phyloP scores from a whole-genome alignment of 2,888 invertebrate genomes.

The Drosophila conformis region DNA sequence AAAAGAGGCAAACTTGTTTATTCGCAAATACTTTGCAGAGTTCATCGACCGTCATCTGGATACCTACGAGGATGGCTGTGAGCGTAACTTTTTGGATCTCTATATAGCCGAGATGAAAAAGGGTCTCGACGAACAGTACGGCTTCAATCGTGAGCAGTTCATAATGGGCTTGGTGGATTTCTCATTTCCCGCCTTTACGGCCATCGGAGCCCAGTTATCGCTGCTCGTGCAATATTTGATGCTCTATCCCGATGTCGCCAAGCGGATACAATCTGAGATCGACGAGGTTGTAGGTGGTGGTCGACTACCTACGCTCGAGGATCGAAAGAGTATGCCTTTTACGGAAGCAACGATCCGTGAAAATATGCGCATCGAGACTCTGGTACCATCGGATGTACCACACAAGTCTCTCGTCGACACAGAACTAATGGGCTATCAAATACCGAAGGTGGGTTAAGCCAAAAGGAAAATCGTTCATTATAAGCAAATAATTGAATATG shows the following conservation, averaged over 20 bases:
- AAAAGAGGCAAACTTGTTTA: conserved; percentile 85
- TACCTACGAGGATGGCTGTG: conserved; percentile 83
- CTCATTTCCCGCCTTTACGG: conserved; percentile 87
- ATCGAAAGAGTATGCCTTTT: conserved; percentile 87
- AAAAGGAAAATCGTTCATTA: rapidly evolving
- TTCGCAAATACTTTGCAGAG: conserved; percentile 86
- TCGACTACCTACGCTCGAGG: conserved; percentile 87
- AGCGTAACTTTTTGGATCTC: conserved; percentile 88
- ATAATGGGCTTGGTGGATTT: conserved; percentile 87
- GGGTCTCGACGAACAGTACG: conserved; percentile 78
- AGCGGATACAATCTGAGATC: conserved; percentile 88
- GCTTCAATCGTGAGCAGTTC: conserved; percentile 86
- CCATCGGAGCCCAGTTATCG: conserved; percentile 85
- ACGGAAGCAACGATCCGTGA: conserved; percentile 88
- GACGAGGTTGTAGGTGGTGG: conserved; percentile 88
- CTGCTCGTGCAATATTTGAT: conserved; percentile 87
- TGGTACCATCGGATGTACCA: conserved; percentile 87
- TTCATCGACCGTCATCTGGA: conserved; percentile 85
- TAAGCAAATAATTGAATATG: neutral
- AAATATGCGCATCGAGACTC: conserved; percentile 87
- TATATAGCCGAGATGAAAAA: conserved; percentile 87
- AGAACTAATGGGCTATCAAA: conserved; percentile 86
- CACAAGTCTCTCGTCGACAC: conserved; percentile 86
- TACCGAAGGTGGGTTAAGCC: conserved; percentile 86
- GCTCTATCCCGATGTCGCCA: conserved; percentile 86